Evolutionary conservation across 35 echinoderm and acorn worm genomes (phyloP), one percentile per base, ranked within the genome.

Genomic region (Apostichopus japonicus): DNA sequence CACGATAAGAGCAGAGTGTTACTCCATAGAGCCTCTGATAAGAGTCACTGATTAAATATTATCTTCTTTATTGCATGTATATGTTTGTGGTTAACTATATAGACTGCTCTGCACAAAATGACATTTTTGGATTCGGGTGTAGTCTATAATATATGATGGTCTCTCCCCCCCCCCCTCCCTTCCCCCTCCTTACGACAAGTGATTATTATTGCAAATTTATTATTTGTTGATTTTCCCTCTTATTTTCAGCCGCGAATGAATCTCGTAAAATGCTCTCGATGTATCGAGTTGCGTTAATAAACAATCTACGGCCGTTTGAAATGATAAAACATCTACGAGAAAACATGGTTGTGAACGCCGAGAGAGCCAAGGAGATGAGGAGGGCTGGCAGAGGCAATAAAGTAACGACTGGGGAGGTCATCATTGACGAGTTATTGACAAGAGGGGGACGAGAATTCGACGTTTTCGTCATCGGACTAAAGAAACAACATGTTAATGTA

Each of bases 311-410:
- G 78, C 88, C 96, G 2, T 89, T 92, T 53, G 96, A 98, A 90
- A 95, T 98, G 94, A 65, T 98, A 7, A 86, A 90, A 59, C 93
- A 98, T 86, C 90, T 98, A 0, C 90, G 88, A 17, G 92, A 92
- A 53, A 91, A 95, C 52, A 91, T 98, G 92, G 96, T 98, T 11
- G 65, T 98, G 15, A 90, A 98, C 84, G 77, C 52, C 53, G 96
- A 98, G 6, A 93, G 90, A 6, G 96, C 94, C n/a, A 93, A 95
- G 53, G 72, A 94, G 13, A 93, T 98, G 24, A 59, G 94, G n/a
- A 88, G 96, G 22, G 90, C 78, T 80, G 95, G 95, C 21, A 91
- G 76, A 79, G 94, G 96, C 22, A 53, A 83, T 17, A 94, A 94
- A 53, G 10, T 56, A 2, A 90, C 93, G 33, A 96, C 94, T 23